Conservation (phyloP, 2,797 vertebrate genomes). For the Poliocrania exsul region DNA sequence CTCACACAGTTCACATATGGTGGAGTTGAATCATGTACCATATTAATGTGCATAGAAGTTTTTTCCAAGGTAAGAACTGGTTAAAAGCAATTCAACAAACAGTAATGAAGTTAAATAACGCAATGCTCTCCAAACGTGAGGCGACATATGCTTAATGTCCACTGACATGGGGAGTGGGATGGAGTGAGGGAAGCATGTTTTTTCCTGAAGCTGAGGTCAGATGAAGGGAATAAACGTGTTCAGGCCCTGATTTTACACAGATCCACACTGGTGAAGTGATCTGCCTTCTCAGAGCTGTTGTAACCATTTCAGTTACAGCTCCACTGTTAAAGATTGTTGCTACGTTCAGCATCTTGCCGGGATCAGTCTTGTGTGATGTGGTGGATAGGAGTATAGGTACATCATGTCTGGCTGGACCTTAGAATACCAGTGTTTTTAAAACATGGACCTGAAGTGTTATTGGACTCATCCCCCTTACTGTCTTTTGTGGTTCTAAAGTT, state of each 20-base stretch:
- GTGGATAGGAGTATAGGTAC: not conserved
- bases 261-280: not conserved
- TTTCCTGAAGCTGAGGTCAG: conserved; percentile 32
- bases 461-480: not conserved
- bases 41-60: not conserved
- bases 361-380: not conserved
- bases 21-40: not conserved
- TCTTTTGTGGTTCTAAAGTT: not conserved
- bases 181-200: not conserved
- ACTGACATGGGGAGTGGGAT: not conserved
- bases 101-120: not conserved
- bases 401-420: not conserved
- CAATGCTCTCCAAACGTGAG: not conserved
- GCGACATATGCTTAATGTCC: not conserved
- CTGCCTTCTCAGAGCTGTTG: conserved; percentile 17
- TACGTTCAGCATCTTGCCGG: not conserved
- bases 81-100: conserved; percentile 9
- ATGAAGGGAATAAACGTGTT: not conserved
- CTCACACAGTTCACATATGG: not conserved
- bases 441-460: rapidly evolving
- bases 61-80: not conserved
- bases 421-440: not conserved
- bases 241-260: conserved; percentile 43
- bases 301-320: conserved; percentile 18
- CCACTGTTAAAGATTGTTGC: not conserved